phyloP scores from a whole-genome alignment of 2,888 invertebrate genomes.

The Nemotelus pantherinus region DNA sequence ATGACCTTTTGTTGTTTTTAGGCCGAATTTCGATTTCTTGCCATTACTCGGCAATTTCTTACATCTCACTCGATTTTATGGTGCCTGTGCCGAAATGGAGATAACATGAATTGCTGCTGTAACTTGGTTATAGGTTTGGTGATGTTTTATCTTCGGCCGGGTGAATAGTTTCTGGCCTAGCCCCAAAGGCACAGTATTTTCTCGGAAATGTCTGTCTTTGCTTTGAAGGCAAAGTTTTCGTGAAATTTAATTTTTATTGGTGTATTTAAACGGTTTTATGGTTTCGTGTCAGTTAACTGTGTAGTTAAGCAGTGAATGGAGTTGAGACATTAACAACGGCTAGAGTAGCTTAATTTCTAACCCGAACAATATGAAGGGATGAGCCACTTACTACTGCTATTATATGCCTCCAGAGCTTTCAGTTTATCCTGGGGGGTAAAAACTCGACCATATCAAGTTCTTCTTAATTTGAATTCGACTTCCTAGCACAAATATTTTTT shows the following conservation, averaged over 20 bases:
- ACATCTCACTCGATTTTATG: slow-evolving; percentile 28
- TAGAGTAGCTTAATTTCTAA: too few species aligned
- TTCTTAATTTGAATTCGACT: too few species aligned
- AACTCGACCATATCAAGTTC: too few species aligned
- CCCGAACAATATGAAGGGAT: too few species aligned
- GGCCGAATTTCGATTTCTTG: slow-evolving; percentile 26
- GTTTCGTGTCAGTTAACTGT: too few species aligned
- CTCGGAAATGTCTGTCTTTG: background rate
- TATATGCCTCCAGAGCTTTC: too few species aligned
- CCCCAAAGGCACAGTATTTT: background rate
- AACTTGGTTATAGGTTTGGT: background rate
- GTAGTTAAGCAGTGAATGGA: too few species aligned
- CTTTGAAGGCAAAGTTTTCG: background rate
- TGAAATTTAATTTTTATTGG: slow-evolving; percentile 23
- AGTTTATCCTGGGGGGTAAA: too few species aligned
- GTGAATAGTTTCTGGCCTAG: slow-evolving; percentile 25
- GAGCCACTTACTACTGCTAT: too few species aligned
- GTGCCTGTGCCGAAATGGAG: slow-evolving; percentile 26
- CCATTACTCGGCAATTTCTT: slow-evolving; percentile 35
- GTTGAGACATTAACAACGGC: too few species aligned
- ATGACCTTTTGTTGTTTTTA: slow-evolving; percentile 2
- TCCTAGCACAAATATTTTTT: too few species aligned
- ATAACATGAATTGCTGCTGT: slow-evolving; percentile 18
- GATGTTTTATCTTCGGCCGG: slow-evolving; percentile 3
- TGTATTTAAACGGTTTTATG: background rate